phyloP scores from a whole-genome alignment of 2,113 vertebrate species.

The Cyanocitta stelleri region DNA sequence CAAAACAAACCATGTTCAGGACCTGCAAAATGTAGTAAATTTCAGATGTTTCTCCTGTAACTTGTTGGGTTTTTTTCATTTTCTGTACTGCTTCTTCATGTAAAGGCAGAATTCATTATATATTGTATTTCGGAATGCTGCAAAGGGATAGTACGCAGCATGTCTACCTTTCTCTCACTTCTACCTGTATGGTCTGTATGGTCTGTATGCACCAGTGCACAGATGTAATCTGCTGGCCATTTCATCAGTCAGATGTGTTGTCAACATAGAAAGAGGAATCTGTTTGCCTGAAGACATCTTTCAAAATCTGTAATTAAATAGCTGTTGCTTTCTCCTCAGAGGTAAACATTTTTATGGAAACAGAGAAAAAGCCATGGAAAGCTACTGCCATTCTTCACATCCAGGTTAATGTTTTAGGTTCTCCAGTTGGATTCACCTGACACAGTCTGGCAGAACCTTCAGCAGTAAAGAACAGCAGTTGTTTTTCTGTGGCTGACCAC shows the following conservation, averaged over 20 bases:
- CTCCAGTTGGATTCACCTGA: background rate
- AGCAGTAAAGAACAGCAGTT: background rate
- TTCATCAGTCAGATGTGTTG: background rate
- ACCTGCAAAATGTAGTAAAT: background rate
- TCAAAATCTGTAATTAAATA: background rate
- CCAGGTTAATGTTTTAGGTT: background rate
- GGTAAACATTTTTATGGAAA: background rate
- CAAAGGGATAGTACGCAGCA: background rate
- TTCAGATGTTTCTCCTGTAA: background rate
- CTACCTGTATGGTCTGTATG: background rate
- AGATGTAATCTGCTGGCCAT: background rate
- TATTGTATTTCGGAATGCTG: background rate
- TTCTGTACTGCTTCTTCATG: background rate
- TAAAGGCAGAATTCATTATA: background rate
- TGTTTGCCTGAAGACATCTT: background rate
- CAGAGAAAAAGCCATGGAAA: background rate
- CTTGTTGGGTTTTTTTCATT: background rate
- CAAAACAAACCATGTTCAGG: background rate
- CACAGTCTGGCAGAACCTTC: background rate
- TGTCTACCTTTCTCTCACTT: background rate
- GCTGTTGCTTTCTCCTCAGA: background rate
- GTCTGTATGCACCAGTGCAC: background rate
- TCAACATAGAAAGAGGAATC: background rate
- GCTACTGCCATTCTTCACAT: background rate
- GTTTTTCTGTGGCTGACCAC: background rate